These are phyloP conservation scores for Zaprionus capensis DNA, from an alignment of 1,140 invertebrate genomes.

Conservation along the genomic window DNA sequence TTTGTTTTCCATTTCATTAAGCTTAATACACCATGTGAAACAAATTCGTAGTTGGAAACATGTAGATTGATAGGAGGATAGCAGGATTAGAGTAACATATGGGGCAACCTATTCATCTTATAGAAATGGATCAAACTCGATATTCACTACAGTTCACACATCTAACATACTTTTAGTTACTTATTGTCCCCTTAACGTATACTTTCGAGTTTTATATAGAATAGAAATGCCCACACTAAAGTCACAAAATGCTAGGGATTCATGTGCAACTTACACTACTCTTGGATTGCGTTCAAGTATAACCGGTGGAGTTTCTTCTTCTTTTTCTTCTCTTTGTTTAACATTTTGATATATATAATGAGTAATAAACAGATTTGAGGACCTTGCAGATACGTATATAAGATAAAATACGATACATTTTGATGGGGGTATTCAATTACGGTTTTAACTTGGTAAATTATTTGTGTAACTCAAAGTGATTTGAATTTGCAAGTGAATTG, in stretches of 20 bases:
- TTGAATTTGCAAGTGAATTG: not conserved
- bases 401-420: not conserved
- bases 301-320: slow-evolving; percentile 41
- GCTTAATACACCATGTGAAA: slow-evolving; percentile 65
- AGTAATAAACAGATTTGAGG: not conserved
- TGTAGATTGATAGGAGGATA: slow-evolving; percentile 1
- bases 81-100: not conserved
- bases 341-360: not conserved
- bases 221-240: slow-evolving; percentile 13
- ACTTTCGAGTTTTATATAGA: slow-evolving; percentile 24
- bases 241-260: slow-evolving; percentile 6
- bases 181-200: slow-evolving; percentile 65
- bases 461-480: not conserved
- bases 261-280: slow-evolving; percentile 14
- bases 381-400: not conserved
- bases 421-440: not conserved
- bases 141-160: slow-evolving; percentile 23
- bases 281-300: slow-evolving; percentile 21
- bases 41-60: slow-evolving; percentile 66
- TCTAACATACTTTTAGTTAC: slow-evolving; percentile 51
- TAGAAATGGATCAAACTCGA: slow-evolving; percentile 23
- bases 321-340: not conserved
- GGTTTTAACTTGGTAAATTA: not conserved
- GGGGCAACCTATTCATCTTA: not conserved
- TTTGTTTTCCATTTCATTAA: slow-evolving; percentile 32